A percentile compares a stretch with the other conserved stretches of the same genome.
phyloP scores from a whole-genome alignment of 2,113 vertebrate species.

The Seriola quinqueradiata region DNA sequence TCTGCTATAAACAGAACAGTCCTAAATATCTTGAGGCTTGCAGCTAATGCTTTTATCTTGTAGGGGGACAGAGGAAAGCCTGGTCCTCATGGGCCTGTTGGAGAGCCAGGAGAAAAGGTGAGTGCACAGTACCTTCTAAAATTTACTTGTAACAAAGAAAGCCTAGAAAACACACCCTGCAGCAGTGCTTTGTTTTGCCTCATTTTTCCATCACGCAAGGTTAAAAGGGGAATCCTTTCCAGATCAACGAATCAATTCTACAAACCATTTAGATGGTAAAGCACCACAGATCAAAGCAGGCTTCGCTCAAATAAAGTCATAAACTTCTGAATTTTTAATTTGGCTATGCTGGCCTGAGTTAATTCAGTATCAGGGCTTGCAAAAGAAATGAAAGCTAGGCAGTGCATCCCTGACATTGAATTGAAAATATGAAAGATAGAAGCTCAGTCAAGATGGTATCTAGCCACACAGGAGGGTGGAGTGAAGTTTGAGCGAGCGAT shows the following conservation, averaged over 20 bases:
- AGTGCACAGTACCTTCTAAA: constrained; percentile 43
- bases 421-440: constrained; percentile 56
- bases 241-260: constrained; percentile 44
- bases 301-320: constrained; percentile 45
- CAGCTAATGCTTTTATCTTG: constrained; percentile 64
- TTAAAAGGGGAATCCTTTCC: constrained; percentile 33
- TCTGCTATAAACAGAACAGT: constrained; percentile 38
- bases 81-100: constrained; percentile 85
- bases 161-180: constrained; percentile 25
- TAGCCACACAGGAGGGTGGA: constrained; percentile 34
- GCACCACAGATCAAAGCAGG: constrained; percentile 43
- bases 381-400: constrained; percentile 50
- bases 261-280: constrained; percentile 31
- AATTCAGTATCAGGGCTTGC: constrained; percentile 29
- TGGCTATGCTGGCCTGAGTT: constrained; percentile 12
- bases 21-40: constrained; percentile 36
- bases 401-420: constrained; percentile 40
- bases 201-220: constrained; percentile 20
- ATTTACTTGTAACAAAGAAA: constrained; percentile 12
- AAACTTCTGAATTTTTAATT: constrained; percentile 41
- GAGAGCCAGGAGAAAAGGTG: constrained; percentile 89
- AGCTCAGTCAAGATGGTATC: constrained; percentile 53
- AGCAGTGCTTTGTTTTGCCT: constrained; percentile 25
- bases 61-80: constrained; percentile 91
- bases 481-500: constrained; percentile 30